Conservation (phyloP, 2,888 invertebrate genomes). For the Spilarctia lutea region DNA sequence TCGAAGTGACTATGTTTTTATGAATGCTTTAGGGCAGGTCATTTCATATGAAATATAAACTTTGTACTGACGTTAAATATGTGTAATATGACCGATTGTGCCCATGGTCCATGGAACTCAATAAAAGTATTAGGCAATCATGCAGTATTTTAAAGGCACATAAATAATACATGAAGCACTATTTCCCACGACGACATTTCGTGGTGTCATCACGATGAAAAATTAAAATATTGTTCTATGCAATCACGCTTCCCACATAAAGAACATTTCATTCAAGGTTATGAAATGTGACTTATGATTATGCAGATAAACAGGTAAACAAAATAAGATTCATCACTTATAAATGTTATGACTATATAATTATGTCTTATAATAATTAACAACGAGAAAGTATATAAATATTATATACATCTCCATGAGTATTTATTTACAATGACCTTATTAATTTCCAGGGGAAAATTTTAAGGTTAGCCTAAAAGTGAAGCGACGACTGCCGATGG, state of each 20-base stretch:
- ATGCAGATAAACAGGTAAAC: not conserved
- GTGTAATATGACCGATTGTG: not conserved
- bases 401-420: constrained; percentile 75
- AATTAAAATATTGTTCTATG: not conserved
- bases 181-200: constrained; percentile 5
- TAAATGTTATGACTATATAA: constrained; percentile 27
- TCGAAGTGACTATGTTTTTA: not conserved
- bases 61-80: not conserved
- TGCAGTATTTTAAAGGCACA: not conserved
- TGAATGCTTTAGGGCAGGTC: not conserved
- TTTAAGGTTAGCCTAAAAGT: constrained; percentile 67
- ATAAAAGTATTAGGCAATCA: constrained; percentile 4
- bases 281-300: not conserved
- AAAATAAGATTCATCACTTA: not conserved
- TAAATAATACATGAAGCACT: constrained; percentile 12
- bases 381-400: constrained; percentile 75
- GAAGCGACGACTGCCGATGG: constrained; percentile 75
- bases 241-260: constrained; percentile 4
- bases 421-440: constrained; percentile 66
- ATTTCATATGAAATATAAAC: not conserved
- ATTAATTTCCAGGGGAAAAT: constrained; percentile 51
- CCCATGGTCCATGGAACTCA: not conserved
- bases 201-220: constrained; percentile 6
- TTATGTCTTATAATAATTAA: constrained; percentile 40
- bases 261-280: not conserved